Conservation (phyloP, 2,888 invertebrate genomes). For the Diabrotica balteata region DNA sequence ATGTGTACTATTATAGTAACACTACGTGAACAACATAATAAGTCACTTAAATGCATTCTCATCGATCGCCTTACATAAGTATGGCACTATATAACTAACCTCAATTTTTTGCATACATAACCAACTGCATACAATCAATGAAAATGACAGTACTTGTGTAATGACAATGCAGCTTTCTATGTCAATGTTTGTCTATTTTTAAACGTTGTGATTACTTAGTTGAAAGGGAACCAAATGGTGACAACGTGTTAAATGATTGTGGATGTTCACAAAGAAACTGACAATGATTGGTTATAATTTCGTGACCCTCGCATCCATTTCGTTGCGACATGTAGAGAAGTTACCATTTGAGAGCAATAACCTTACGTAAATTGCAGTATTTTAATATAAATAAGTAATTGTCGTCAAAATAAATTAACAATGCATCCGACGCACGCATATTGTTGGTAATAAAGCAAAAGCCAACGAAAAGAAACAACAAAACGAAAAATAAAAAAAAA, state of each 20-base stretch:
- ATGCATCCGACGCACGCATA: too few species aligned
- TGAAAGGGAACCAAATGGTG: background rate
- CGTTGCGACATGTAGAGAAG: background rate
- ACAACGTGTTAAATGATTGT: background rate
- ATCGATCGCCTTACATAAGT: slow-evolving; percentile 13
- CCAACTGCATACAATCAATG: slow-evolving; percentile 8
- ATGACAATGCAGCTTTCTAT: slow-evolving; percentile 22
- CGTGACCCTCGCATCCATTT: background rate
- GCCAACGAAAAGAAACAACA: too few species aligned
- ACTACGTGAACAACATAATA: background rate
- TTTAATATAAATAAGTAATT: background rate
- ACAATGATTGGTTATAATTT: background rate
- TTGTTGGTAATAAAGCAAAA: too few species aligned
- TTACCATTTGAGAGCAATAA: background rate
- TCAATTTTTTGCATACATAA: slow-evolving; percentile 20
- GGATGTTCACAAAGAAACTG: background rate
- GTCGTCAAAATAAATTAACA: too few species aligned
- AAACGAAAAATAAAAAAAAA: too few species aligned
- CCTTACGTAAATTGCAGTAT: background rate
- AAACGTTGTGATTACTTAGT: background rate
- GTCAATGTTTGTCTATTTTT: slow-evolving; percentile 11
- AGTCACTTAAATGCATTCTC: background rate
- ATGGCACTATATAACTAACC: slow-evolving; percentile 18
- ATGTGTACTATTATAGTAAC: background rate
- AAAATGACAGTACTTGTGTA: slow-evolving; percentile 19